These are phyloP conservation scores for Leptinotarsa tumamoca DNA, from an alignment of 2,888 invertebrate species.

Conservation along the genomic window DNA sequence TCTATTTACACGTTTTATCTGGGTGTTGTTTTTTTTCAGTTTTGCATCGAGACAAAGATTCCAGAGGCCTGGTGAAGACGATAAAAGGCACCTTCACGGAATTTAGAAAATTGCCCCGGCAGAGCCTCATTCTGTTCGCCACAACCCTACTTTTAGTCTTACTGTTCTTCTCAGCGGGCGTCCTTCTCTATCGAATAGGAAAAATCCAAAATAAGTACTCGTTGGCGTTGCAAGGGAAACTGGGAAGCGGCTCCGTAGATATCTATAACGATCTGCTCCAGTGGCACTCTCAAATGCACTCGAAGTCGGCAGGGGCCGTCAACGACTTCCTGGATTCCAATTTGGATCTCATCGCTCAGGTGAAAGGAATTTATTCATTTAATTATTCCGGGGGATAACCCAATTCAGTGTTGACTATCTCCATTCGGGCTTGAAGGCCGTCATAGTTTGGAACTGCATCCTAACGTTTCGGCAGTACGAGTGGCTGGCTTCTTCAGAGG, in stretches of 20 bases:
- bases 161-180: conserved; percentile 71
- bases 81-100: conserved; percentile 55
- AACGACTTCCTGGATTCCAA: conserved; percentile 82
- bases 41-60: conserved; percentile 45
- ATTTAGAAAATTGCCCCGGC: conserved; percentile 64
- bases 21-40: conserved; percentile 34
- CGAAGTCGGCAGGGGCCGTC: conserved; percentile 78
- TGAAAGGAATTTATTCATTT: conserved; percentile 56
- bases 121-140: conserved; percentile 69
- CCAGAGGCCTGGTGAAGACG: conserved; percentile 47
- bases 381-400: too few relatives aligned
- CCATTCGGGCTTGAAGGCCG: too few relatives aligned
- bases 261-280: conserved; percentile 76
- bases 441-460: too few relatives aligned
- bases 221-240: conserved; percentile 44
- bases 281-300: conserved; percentile 79
- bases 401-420: too few relatives aligned
- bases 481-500: too few relatives aligned
- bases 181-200: conserved; percentile 71
- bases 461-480: too few relatives aligned
- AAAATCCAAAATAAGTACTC: conserved; percentile 63
- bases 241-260: conserved; percentile 64
- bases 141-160: conserved; percentile 71
- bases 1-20: neutral
- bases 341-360: conserved; percentile 85